A percentile compares a stretch with the other conserved stretches of the same genome.
phyloP scores from a whole-genome alignment of 2,113 vertebrate genomes.

The Isurus oxyrinchus region DNA sequence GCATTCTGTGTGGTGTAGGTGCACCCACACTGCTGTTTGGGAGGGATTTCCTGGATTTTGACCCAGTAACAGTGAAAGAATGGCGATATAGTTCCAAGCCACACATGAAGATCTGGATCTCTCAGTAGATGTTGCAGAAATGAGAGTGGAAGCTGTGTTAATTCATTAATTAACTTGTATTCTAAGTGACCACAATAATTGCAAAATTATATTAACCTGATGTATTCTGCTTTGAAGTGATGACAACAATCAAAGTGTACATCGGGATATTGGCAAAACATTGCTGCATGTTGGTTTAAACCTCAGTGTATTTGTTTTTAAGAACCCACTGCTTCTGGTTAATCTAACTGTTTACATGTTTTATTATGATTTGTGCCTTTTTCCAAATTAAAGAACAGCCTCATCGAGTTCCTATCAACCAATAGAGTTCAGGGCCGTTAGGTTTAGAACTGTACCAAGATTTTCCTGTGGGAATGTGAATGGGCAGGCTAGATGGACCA shows the following conservation, averaged over 20 bases:
- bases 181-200: neutral
- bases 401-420: neutral
- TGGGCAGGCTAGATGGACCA: neutral
- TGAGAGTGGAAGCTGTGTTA: neutral
- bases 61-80: too few relatives aligned
- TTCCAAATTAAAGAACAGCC: neutral
- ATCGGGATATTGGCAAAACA: neutral
- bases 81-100: neutral
- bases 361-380: constrained; percentile 4
- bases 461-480: neutral
- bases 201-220: neutral
- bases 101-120: neutral
- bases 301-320: neutral
- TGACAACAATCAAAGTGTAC: neutral
- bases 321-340: neutral
- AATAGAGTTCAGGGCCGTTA: neutral
- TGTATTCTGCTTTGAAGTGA: neutral
- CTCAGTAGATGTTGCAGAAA: neutral
- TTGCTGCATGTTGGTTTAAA: neutral
- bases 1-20: too few relatives aligned
- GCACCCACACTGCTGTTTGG: too few relatives aligned
- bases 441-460: neutral
- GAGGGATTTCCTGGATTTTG: too few relatives aligned
- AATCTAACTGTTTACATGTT: constrained; percentile 6
- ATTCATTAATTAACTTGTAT: neutral